A percentile compares a stretch with the other conserved stretches of the same genome.
These are phyloP conservation scores for Drosophila mimetica DNA, from an alignment of 2,888 invertebrate genomes.

Conservation along the genomic window DNA sequence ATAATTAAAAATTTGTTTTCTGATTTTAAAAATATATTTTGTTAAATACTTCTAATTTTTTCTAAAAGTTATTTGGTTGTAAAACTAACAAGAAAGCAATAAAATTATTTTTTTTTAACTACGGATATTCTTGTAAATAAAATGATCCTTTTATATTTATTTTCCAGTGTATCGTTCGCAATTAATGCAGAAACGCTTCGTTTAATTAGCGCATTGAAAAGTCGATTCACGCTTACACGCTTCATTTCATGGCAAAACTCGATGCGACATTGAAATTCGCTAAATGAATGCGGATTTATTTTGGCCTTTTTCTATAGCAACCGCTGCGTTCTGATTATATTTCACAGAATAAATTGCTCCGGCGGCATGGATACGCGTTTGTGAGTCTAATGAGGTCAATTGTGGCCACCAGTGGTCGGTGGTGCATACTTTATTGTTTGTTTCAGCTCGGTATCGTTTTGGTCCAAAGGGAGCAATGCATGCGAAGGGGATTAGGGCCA, in stretches of 20 bases:
- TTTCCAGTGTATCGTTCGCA: constrained; percentile 13
- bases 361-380: background rate
- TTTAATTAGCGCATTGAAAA: constrained; percentile 60
- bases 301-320: constrained; percentile 15
- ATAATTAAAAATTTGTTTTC: too few species aligned
- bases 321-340: constrained; percentile 32
- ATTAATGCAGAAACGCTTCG: constrained; percentile 47
- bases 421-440: constrained; percentile 32
- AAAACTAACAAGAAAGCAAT: too few species aligned
- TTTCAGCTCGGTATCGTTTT: constrained; percentile 11
- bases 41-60: too few species aligned
- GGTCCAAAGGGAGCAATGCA: constrained; percentile 23
- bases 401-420: constrained; percentile 41
- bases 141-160: too few species aligned
- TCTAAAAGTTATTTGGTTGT: too few species aligned
- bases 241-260: constrained; percentile 49
- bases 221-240: constrained; percentile 48
- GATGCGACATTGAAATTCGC: constrained; percentile 35
- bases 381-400: constrained; percentile 46
- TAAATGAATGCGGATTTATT: constrained; percentile 33
- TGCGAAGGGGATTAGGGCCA: background rate
- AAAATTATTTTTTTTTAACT: too few species aligned
- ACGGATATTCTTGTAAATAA: too few species aligned
- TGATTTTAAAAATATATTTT: too few species aligned
- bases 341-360: constrained; percentile 20